A percentile compares a stretch with the other conserved stretches of the same genome.
Conservation (phyloP, 2,113 vertebrate genomes). For the Coracopsis vasa region DNA sequence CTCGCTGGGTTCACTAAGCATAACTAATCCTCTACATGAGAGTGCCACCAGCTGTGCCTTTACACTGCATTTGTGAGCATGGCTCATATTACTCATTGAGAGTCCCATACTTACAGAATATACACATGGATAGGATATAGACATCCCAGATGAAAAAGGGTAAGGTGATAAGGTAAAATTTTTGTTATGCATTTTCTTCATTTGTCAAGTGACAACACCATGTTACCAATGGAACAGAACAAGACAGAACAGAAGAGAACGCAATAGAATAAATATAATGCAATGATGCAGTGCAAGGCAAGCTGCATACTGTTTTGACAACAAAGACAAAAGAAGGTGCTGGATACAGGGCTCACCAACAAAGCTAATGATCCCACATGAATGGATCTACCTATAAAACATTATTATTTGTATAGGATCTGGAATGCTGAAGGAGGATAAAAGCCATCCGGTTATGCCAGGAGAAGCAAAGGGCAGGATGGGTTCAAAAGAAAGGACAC, state of each 20-base stretch:
- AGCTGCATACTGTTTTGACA: background rate
- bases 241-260: background rate
- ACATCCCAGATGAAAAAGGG: background rate
- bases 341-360: background rate
- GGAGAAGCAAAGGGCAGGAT: rapidly evolving
- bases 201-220: rapidly evolving
- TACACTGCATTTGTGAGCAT: background rate
- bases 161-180: background rate
- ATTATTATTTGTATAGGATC: background rate
- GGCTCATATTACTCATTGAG: background rate
- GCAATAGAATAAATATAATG: too few species aligned
- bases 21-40: background rate
- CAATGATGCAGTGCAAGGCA: background rate
- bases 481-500: background rate
- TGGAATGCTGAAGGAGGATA: background rate
- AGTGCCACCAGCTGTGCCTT: background rate
- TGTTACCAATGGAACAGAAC: background rate
- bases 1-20: background rate
- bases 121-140: rapidly evolving
- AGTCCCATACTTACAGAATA: background rate
- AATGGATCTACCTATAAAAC: background rate
- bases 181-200: background rate
- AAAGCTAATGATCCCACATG: background rate
- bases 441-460: background rate
- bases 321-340: background rate